A percentile compares a stretch with the other conserved stretches of the same genome.
These are phyloP conservation scores for Engraulis encrasicolus DNA, from an alignment of 2,113 vertebrate species.

Conservation along the genomic window DNA sequence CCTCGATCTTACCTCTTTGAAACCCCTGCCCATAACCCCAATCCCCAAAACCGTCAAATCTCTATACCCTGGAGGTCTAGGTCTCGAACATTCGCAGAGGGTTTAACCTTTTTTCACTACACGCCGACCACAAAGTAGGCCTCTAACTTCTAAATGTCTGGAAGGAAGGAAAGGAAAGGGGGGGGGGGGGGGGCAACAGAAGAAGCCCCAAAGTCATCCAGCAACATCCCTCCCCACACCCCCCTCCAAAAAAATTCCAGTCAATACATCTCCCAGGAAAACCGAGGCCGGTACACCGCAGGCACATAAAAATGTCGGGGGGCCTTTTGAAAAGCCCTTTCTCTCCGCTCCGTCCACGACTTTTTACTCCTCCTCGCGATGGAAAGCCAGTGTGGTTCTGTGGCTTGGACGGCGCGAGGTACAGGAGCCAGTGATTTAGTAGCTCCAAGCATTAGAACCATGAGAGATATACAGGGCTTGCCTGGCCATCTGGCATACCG, in stretches of 20 bases:
- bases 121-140: constrained; percentile 16
- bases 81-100: constrained; percentile 16
- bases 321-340: constrained; percentile 28
- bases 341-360: constrained; percentile 23
- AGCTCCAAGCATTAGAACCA: not conserved
- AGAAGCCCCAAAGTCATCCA: constrained; percentile 22
- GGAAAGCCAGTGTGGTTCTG: constrained; percentile 31
- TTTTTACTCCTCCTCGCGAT: constrained; percentile 14
- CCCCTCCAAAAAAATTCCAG: constrained; percentile 30
- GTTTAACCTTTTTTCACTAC: constrained; percentile 26
- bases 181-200: no score
- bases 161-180: constrained; percentile 22
- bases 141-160: constrained; percentile 20
- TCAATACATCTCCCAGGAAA: constrained; percentile 34
- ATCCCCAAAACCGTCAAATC: not conserved
- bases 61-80: constrained; percentile 22
- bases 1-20: constrained; percentile 25
- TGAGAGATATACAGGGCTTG: constrained; percentile 10
- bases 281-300: constrained; percentile 35
- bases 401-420: not conserved
- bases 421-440: not conserved
- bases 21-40: constrained; percentile 9
- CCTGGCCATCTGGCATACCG: no score
- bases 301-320: constrained; percentile 36
- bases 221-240: no score